phyloP scores from a whole-genome alignment of 2,888 invertebrate genomes.

The Sphaerophoria rueppellii region DNA sequence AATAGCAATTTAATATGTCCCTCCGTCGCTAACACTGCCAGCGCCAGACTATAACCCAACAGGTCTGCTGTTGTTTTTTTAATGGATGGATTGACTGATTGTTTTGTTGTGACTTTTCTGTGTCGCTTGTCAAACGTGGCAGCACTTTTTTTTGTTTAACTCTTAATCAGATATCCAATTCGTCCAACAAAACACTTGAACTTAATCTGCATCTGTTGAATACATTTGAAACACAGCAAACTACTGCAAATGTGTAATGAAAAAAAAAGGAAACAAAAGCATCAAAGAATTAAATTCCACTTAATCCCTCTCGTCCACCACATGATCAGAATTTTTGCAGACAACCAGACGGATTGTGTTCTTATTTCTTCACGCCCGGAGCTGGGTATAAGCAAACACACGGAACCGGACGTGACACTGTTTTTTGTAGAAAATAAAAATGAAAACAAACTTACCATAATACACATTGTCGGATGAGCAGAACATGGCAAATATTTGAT shows the following conservation, averaged over 20 bases:
- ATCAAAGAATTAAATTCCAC: constrained; percentile 26
- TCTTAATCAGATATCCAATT: constrained; percentile 42
- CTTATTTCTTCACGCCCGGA: constrained; percentile 39
- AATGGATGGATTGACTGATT: constrained; percentile 11
- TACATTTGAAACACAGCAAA: constrained; percentile 33
- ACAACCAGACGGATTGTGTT: constrained; percentile 34
- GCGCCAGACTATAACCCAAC: neutral
- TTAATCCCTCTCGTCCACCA: constrained; percentile 32
- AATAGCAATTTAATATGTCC: constrained; percentile 11
- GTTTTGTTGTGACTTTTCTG: constrained; percentile 38
- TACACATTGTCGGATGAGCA: constrained; percentile 32
- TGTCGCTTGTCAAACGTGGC: constrained; percentile 30
- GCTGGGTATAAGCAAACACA: constrained; percentile 52
- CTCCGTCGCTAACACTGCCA: no score
- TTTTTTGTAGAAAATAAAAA: constrained; percentile 15
- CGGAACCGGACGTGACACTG: constrained; percentile 56
- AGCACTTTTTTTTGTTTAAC: neutral
- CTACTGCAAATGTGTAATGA: neutral
- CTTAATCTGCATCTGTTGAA: constrained; percentile 65
- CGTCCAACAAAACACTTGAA: constrained; percentile 52
- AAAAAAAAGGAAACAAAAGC: constrained; percentile 45
- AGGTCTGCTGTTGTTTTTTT: neutral
- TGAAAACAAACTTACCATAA: constrained; percentile 20
- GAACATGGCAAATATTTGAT: constrained; percentile 34
- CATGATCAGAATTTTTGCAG: constrained; percentile 51